Base-by-base conservation (phyloP, 1,140 invertebrate species). In the Nasonia longicornis region DNA sequence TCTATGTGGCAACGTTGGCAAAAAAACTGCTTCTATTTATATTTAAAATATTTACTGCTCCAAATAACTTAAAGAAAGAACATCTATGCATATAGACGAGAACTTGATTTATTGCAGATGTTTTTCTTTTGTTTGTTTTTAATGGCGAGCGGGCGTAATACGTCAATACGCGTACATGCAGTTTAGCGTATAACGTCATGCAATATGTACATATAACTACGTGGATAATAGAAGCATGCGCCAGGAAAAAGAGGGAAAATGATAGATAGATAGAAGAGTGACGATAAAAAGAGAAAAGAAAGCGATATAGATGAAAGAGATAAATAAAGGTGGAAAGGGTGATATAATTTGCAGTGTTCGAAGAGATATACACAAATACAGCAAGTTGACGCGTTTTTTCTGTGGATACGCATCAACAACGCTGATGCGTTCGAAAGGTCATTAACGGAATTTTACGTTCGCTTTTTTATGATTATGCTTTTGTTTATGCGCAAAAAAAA, bases 201-300 rank as follows among this genome's bases (percentile, higher is more conserved):
- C 83, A 83, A 86, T 88, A 86, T 86, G 84, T 87, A 88, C 84
- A 86, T 87, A 85, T 85, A 83, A 84, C 80, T 83, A 85, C 79
- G 83, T 83, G 20, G 83, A 86, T 83, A 85, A 82, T 86, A 83
- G 79, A 83, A 78, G 42, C 76, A 82, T 84, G 84, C 78, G 83
- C 66, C 72, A 69, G 58, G 72, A 72, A 67, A 75, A 58, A 42
- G 52, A 52, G 31, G 35, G 79, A 72, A 71, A 63, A 66, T 74
- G 75, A 79, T 35, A 75, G n/a, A 14, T 16, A 82, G n/a, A 26
- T 16, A 67, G 35, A 42, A 78, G 71, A 71, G 26, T 26, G 22
- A 78, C 16, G 42, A 42, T 14, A 38, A 79, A 38, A 79, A 72
- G 69, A 35, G 45, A 45, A 14, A 52, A 72, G 67, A 42, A 73